phyloP scores from a whole-genome alignment of 2,113 vertebrate genomes.

The Camelus dromedarius region DNA sequence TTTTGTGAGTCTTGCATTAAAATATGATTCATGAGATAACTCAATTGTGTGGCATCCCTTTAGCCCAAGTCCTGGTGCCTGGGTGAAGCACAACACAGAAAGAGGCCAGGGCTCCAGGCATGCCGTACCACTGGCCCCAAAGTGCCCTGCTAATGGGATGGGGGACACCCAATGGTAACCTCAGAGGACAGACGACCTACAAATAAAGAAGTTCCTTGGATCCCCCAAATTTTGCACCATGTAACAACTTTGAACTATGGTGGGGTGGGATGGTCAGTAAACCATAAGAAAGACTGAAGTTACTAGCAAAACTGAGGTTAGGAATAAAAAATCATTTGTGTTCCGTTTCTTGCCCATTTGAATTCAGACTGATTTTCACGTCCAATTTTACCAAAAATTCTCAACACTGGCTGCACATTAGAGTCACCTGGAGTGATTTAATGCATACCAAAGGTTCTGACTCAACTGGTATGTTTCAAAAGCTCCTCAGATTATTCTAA shows the following conservation, averaged over 20 bases:
- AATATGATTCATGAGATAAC: neutral
- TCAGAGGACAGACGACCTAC: neutral
- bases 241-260: neutral
- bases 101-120: neutral
- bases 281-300: neutral
- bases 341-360: slow-evolving; percentile 11
- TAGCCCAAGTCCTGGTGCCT: neutral
- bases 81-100: neutral
- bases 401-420: neutral
- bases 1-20: neutral
- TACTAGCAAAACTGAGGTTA: slow-evolving; percentile 16
- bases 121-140: neutral
- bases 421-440: neutral
- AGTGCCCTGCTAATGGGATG: accelerated
- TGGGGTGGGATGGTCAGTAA: neutral
- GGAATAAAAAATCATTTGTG: neutral
- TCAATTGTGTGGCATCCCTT: neutral
- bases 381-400: neutral
- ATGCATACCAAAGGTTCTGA: neutral
- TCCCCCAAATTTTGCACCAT: neutral
- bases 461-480: neutral
- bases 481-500: neutral
- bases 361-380: neutral
- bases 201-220: neutral
- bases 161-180: neutral